Conservation (phyloP, 2,797 vertebrate species). For the Micropoecilia bifurca region DNA sequence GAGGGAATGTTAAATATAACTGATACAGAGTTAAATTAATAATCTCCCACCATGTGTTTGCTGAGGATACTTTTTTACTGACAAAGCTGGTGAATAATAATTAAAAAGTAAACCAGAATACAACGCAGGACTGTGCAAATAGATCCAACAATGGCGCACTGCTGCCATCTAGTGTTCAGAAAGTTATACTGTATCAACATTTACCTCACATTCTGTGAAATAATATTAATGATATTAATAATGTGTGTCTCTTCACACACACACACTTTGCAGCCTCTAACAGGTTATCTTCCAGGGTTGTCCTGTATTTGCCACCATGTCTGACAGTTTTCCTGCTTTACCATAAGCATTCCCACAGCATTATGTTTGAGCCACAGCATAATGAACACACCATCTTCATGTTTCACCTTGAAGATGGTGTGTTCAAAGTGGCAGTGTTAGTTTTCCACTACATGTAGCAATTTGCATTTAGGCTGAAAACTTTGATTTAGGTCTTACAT, state of each 20-base stretch:
- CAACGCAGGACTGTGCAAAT: accelerated
- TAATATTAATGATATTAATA: too few species aligned
- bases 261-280: neutral
- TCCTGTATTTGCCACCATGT: too few species aligned
- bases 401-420: neutral
- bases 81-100: neutral
- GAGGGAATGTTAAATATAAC: neutral
- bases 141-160: slow-evolving; percentile 1
- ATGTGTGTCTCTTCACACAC: too few species aligned
- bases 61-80: neutral
- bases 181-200: neutral
- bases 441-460: neutral
- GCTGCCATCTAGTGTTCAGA: slow-evolving; percentile 60
- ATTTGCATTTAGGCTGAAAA: neutral
- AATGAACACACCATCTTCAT: too few species aligned
- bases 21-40: too few species aligned
- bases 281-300: neutral
- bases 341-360: neutral
- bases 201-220: too few species aligned
- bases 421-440: neutral
- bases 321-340: too few species aligned
- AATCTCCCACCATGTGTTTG: neutral
- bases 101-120: neutral
- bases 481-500: neutral
- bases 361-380: too few species aligned